Conservation (phyloP, 2,888 invertebrate genomes). For the Criorhina ranunculi region DNA sequence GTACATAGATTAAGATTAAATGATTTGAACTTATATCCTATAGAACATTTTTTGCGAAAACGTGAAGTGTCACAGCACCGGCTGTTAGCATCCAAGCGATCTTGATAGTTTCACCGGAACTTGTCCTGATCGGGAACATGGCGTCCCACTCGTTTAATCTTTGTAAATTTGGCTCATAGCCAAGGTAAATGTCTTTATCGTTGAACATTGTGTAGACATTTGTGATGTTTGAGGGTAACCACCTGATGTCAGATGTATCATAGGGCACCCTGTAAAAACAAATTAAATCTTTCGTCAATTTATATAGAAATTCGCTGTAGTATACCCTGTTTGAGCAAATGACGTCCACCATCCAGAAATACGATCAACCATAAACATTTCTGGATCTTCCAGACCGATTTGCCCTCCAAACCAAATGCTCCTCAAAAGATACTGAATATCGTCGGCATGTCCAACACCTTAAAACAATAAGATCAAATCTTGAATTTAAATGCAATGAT, state of each 20-base stretch:
- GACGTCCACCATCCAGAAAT: slow-evolving; percentile 83
- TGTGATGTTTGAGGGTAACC: slow-evolving; percentile 77
- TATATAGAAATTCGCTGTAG: not conserved
- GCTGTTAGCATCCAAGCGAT: slow-evolving; percentile 36
- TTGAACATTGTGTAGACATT: slow-evolving; percentile 77
- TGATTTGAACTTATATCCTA: slow-evolving; percentile 2
- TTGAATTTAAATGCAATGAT: not conserved
- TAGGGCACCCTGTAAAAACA: slow-evolving; percentile 32
- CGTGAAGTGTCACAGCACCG: slow-evolving; percentile 16
- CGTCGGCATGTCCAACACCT: slow-evolving; percentile 80
- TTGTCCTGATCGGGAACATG: slow-evolving; percentile 37
- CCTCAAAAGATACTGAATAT: slow-evolving; percentile 81
- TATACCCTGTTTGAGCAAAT: slow-evolving; percentile 82
- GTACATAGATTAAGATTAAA: no score
- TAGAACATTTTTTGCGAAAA: slow-evolving; percentile 18
- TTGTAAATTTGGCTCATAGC: slow-evolving; percentile 65
- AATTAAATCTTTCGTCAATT: not conserved
- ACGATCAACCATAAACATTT: slow-evolving; percentile 83
- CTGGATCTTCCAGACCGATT: slow-evolving; percentile 80
- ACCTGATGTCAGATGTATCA: slow-evolving; percentile 40
- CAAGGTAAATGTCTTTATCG: slow-evolving; percentile 66
- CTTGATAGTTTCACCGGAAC: not conserved
- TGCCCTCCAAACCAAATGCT: slow-evolving; percentile 79
- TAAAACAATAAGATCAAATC: not conserved
- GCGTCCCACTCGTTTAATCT: slow-evolving; percentile 80